Base-by-base conservation (phyloP, 1,140 invertebrate genomes). In the Paralvinella palmiformis region DNA sequence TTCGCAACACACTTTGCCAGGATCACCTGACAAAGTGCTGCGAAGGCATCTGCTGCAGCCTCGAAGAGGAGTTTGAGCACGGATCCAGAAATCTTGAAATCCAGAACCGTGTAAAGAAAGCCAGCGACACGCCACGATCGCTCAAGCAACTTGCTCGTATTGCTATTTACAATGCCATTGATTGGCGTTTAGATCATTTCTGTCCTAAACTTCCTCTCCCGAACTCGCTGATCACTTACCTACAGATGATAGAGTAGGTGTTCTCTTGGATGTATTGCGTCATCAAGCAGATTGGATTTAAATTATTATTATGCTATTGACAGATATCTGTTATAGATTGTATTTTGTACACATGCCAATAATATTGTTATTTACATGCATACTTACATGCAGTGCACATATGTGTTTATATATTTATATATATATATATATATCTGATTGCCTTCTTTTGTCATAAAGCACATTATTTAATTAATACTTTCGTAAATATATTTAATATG, bases 41-140 rank as follows among this genome's bases (percentile, higher is more conserved):
- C 3, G 59, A 55, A 1, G 64, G 59, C 6, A 62, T 66, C 5
- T 66, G 64, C 36, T 48, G 45, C 31, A 66, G 53, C 20, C 59
- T 66, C 1, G 59, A 62, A 27, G 41, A 66, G 24, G 64, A 66
- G 36, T 66, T 66, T 27, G 64, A 66, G 33, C 64, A 62, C 7
- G 64, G 64, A 31, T 22, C 52, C 4, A 37, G 53, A 10, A 66
- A 66, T 32, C 33, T 53, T 1, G 13, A 32, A 29, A 59, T 66
- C 24, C 64, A 66, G 27, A 35, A 10, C 3, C 41, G 64, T 13
- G 36, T 66, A 24, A 60, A 60, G 24, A 37, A 29, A 24, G 33
- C 32, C 31, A 62, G 64, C 31, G 58, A 41, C 7, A 31, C 32
- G 13, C 64, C 64, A 1, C 59, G 64, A 44, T 59, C 44, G 24